Base-by-base conservation (phyloP, 2,797 vertebrate species). In the Rhadinocentrus ornatus region DNA sequence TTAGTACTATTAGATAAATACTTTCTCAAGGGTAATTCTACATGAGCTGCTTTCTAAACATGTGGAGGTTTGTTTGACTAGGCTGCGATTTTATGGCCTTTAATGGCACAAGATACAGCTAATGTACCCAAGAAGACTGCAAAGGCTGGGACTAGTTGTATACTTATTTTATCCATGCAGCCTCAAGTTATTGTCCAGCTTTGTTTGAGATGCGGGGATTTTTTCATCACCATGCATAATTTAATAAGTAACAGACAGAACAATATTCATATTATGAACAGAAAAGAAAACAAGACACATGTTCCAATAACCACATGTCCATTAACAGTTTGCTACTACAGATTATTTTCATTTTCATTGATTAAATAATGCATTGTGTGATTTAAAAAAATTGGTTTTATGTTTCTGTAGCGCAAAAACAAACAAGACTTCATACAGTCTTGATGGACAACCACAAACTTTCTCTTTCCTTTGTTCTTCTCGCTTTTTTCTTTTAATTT, bases 51-150 rank as follows among this genome's bases (percentile, higher is more conserved):
- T 62, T 69, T 60, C 48, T 46, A 3, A 60, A 41, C 46, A 46
- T 41, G 56, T 1, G 62, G 37, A n/a, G 16, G 57, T 37, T 16
- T 60, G 29, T 72, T 72, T 69, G 29, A 48, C 56, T 54, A 11
- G 31, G 24, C 6, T 48, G 32, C 7, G 24, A 37, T 41, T 2
- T 16, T 10, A 35, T 0, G 13, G 61, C 63, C 34, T 54, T 26
- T 52, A 59, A 44, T 29, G 34, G 37, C 57, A 55, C 48, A 54
- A 65, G n/a, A 26, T 26, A 15, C 12, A 31, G 18, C 37, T 20
- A 22, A 48, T 22, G 46, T 48, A 22, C 46, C n/a, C 46, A 22
- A 48, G 3, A 8, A 48, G 4, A 8, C n/a, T 22, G 20, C 46
- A 48, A 48, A 22, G n/a, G 46, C 20, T 46, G 44, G 44, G 16